These are phyloP conservation scores for Nasonia oneida DNA, from an alignment of 2,888 invertebrate species.

Conservation along the genomic window DNA sequence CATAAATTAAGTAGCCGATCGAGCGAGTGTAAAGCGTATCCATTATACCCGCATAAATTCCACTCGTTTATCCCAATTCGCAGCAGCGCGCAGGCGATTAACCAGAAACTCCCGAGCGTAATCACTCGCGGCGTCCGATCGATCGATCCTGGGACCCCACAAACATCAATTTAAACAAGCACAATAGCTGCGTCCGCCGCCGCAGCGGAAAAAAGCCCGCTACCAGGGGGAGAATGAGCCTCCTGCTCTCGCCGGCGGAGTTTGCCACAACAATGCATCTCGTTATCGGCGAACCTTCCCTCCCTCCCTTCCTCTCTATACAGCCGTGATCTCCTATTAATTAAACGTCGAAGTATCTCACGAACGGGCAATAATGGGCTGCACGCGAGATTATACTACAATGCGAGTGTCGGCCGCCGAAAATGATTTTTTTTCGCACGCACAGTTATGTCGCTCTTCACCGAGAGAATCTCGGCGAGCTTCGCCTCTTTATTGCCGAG, in stretches of 20 bases:
- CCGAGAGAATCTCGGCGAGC: background rate
- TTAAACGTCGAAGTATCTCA: constrained; percentile 1
- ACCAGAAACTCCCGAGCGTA: background rate
- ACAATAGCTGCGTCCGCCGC: background rate
- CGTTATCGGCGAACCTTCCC: constrained; percentile 1
- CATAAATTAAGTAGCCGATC: background rate
- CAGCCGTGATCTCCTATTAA: background rate
- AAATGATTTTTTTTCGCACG: constrained; percentile 18
- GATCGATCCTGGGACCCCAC: background rate
- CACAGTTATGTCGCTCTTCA: constrained; percentile 17
- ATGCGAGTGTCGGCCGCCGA: background rate
- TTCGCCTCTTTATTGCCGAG: background rate
- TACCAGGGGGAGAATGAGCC: background rate
- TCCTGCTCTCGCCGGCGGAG: background rate
- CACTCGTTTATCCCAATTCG: background rate
- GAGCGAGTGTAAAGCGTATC: background rate
- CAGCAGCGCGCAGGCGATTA: background rate
- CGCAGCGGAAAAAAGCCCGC: background rate
- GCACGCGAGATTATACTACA: background rate
- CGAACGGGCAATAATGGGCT: background rate
- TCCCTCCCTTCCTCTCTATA: background rate
- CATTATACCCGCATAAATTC: background rate
- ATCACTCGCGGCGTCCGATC: background rate
- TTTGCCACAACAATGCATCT: constrained; percentile 23
- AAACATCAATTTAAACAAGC: constrained; percentile 11